phyloP scores from a whole-genome alignment of 2,113 vertebrate species.

The Myanophis thanlyinensis region DNA sequence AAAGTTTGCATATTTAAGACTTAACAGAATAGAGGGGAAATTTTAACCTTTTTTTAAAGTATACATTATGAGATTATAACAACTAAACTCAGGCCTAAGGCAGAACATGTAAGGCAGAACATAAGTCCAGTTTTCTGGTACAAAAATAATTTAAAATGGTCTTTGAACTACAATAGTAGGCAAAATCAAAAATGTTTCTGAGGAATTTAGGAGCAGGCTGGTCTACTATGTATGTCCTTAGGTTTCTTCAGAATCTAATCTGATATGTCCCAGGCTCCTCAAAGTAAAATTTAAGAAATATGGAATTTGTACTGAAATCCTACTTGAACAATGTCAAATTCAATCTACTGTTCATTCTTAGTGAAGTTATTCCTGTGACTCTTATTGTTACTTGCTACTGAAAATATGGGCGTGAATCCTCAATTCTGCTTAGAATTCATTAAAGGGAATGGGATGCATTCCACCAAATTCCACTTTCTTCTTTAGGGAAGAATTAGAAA shows the following conservation, averaged over 20 bases:
- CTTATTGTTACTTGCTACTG: not conserved
- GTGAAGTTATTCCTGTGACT: not conserved
- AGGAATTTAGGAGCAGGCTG: not conserved
- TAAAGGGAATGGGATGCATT: not conserved
- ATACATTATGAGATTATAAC: not conserved
- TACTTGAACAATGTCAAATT: not conserved
- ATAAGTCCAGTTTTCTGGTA: not conserved
- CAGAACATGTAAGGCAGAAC: not conserved
- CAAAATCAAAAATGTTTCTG: not conserved
- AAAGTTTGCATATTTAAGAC: not conserved
- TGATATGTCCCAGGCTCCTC: not conserved
- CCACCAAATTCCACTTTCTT: not conserved
- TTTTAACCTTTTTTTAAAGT: not conserved
- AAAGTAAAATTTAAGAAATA: not conserved
- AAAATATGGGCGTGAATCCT: not conserved
- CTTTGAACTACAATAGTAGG: not conserved
- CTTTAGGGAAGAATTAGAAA: not conserved
- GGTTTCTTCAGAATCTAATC: not conserved
- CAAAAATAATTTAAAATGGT: not conserved
- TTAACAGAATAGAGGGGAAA: not conserved
- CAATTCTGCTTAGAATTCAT: not conserved
- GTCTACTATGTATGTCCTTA: not conserved
- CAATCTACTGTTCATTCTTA: not conserved
- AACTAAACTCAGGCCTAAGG: not conserved
- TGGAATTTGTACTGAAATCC: not conserved